Conservation (phyloP, 1,140 invertebrate species). For the Nilaparvata lugens region DNA sequence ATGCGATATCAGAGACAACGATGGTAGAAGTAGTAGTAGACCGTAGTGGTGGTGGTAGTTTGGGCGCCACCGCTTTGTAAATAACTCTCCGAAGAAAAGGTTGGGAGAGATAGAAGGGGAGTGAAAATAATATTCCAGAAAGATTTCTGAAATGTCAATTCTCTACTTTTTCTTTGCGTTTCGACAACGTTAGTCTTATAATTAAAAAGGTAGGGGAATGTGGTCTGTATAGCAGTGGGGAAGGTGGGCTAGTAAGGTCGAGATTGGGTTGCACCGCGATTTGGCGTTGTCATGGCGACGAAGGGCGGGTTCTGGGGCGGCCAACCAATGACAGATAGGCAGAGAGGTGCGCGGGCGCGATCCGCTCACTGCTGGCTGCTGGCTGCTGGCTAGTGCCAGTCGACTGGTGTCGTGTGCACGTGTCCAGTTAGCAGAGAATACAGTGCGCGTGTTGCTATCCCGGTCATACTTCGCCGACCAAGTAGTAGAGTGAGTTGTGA, state of each 20-base stretch:
- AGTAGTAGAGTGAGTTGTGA: no score
- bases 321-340: background rate
- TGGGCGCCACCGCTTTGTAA: background rate
- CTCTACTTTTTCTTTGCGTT: conserved; percentile 4
- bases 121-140: conserved; percentile 6
- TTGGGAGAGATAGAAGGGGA: background rate
- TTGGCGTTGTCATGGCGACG: background rate
- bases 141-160: conserved; percentile 6
- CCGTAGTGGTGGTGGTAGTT: no score
- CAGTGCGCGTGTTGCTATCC: no score
- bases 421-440: conserved; percentile 29
- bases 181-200: conserved; percentile 1
- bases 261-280: background rate
- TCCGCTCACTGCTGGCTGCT: background rate
- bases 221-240: background rate
- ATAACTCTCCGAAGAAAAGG: background rate
- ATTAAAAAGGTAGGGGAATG: background rate
- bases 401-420: conserved; percentile 4
- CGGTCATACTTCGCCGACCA: no score
- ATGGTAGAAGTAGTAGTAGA: no score
- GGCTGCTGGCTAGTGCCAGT: background rate
- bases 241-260: background rate
- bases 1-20: no score
- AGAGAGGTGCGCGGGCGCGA: background rate
- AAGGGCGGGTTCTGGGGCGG: background rate